Percentiles rank a stretch among this genome's conserved stretches.
Conservation (phyloP, 1,140 invertebrate species). For the Conus ventricosus region DNA sequence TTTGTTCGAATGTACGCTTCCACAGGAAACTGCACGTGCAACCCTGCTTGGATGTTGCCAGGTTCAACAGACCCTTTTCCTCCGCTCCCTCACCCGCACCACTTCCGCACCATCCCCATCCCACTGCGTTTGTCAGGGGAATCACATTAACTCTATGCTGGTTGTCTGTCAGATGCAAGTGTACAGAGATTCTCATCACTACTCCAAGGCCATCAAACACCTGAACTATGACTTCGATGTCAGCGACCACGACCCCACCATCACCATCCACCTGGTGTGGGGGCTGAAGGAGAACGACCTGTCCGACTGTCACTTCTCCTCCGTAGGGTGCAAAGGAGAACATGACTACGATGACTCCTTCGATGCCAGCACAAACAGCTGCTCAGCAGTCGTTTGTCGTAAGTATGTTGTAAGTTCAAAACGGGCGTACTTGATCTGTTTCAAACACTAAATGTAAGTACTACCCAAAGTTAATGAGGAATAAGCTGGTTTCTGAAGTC, state of each 20-base stretch:
- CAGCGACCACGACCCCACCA: constrained; percentile 13
- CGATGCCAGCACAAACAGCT: constrained; percentile 45
- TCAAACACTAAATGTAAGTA: too few species aligned
- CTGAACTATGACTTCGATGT: constrained; percentile 8
- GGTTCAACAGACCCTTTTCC: too few species aligned
- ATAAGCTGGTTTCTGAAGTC: too few species aligned
- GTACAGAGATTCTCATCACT: constrained; percentile 32
- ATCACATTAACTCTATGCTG: too few species aligned
- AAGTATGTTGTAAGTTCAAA: neutral
- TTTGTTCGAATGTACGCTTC: too few species aligned
- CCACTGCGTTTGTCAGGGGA: too few species aligned
- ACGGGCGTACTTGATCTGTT: too few species aligned
- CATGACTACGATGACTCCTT: constrained; percentile 51
- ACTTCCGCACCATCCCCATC: too few species aligned
- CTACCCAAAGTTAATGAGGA: too few species aligned
- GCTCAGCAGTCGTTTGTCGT: constrained; percentile 55
- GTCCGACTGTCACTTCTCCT: constrained; percentile 50
- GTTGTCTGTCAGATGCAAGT: constrained; percentile 17
- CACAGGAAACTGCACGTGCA: too few species aligned
- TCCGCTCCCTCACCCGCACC: too few species aligned
- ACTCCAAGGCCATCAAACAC: neutral
- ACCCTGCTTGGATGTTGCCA: too few species aligned
- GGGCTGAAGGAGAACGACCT: constrained; percentile 57
- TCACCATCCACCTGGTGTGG: constrained; percentile 53
- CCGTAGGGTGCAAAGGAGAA: constrained; percentile 48